Evolutionary conservation across 2,888 invertebrate species (phyloP).

Genomic region (Pammene aurita): DNA sequence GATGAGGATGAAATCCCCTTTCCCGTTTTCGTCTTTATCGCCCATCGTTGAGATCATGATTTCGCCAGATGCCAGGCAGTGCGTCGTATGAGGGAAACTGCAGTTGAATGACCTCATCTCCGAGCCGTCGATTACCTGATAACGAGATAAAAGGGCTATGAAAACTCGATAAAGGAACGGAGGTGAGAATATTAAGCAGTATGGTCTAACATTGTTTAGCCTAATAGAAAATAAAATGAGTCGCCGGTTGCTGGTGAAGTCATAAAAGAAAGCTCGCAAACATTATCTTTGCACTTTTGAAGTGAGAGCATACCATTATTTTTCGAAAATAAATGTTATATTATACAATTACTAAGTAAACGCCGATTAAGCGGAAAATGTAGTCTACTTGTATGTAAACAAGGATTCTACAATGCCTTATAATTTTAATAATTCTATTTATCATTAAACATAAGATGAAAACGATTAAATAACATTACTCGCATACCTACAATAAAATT

Average conservation of each 20-base stretch:
- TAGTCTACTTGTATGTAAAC: too few relatives aligned
- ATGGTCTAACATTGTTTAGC: slow-evolving; percentile 40
- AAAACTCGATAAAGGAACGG: slow-evolving; percentile 56
- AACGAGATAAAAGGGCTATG: slow-evolving; percentile 65
- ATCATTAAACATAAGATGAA: too few relatives aligned
- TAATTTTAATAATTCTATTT: too few relatives aligned
- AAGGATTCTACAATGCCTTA: too few relatives aligned
- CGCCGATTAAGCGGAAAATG: too few relatives aligned
- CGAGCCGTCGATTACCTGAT: slow-evolving; percentile 90
- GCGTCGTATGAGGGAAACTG: slow-evolving; percentile 95
- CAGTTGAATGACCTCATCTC: slow-evolving; percentile 90
- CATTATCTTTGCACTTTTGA: neutral
- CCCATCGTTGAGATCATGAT: slow-evolving; percentile 98
- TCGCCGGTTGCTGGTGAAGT: slow-evolving; percentile 17
- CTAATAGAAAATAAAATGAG: slow-evolving; percentile 38
- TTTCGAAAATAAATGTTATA: neutral
- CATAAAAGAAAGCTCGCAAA: slow-evolving; percentile 15
- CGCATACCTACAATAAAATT: too few relatives aligned
- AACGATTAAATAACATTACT: too few relatives aligned
- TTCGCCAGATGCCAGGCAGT: slow-evolving; percentile 96
- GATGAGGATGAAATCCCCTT: slow-evolving; percentile 94
- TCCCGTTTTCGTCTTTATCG: slow-evolving; percentile 91
- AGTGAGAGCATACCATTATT: neutral
- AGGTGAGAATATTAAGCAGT: slow-evolving; percentile 38
- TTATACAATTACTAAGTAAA: neutral